Evolutionary conservation across 1,140 invertebrate genomes (phyloP).

Genomic region (Phocides pigmalion): DNA sequence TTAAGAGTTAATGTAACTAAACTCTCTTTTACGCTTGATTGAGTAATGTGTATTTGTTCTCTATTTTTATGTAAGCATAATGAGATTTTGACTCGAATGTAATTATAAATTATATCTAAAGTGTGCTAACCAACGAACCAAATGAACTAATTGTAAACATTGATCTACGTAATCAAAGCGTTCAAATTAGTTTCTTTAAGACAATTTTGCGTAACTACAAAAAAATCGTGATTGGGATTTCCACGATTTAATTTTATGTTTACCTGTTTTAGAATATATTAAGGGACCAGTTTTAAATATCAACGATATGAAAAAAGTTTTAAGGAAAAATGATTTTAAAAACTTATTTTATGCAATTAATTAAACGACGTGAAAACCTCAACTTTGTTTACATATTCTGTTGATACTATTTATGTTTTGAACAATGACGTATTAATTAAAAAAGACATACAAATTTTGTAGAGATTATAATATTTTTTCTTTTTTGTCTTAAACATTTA

Average conservation of each 20-base stretch:
- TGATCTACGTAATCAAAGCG: background rate
- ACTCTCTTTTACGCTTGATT: background rate
- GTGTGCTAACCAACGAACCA: background rate
- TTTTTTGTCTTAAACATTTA: too few species aligned
- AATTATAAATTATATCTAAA: conserved; percentile 1
- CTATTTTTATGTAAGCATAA: conserved; percentile 3
- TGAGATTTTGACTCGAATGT: background rate
- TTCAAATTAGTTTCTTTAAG: background rate
- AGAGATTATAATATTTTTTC: too few species aligned
- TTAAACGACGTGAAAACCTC: too few species aligned
- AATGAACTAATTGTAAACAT: background rate
- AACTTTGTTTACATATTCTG: too few species aligned
- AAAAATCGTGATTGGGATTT: background rate
- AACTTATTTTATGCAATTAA: too few species aligned
- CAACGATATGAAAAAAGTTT: too few species aligned
- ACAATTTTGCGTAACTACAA: too few species aligned
- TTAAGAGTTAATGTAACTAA: too few species aligned
- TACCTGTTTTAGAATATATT: background rate
- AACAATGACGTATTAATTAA: too few species aligned
- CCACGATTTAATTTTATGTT: background rate
- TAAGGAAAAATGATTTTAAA: too few species aligned
- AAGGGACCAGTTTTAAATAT: background rate
- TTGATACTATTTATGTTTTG: too few species aligned
- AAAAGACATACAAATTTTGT: too few species aligned
- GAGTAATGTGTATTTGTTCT: background rate